These are phyloP conservation scores for Agonopterix heracliana DNA, from an alignment of 2,888 invertebrate species.

Conservation along the genomic window DNA sequence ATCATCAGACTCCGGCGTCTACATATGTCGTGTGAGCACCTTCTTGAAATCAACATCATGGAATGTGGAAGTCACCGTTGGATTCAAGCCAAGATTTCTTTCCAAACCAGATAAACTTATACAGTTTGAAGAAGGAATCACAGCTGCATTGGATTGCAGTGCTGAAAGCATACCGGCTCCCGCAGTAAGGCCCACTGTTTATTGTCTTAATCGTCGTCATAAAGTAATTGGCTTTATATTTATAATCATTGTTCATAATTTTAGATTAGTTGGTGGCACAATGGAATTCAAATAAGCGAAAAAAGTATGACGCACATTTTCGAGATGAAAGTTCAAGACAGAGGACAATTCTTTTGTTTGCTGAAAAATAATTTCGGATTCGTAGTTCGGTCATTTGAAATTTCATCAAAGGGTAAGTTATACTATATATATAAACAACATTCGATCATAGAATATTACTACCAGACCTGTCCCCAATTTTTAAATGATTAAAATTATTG, in stretches of 20 bases:
- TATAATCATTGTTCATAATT: background rate
- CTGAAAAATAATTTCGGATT: conserved; percentile 37
- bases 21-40: conserved; percentile 41
- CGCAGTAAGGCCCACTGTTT: conserved; percentile 21
- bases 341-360: conserved; percentile 39
- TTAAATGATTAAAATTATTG: background rate
- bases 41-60: conserved; percentile 20
- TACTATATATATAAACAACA: background rate
- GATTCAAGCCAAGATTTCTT: conserved; percentile 33
- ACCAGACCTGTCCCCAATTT: background rate
- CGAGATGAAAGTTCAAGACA: conserved; percentile 21
- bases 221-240: no score
- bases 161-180: conserved; percentile 32
- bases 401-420: conserved; percentile 28
- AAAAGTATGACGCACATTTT: conserved; percentile 19
- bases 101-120: conserved; percentile 22
- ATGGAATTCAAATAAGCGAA: conserved; percentile 21
- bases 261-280: conserved; percentile 37
- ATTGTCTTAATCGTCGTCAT: no score
- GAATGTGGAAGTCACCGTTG: conserved; percentile 28
- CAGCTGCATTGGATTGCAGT: conserved; percentile 28
- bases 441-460: no score
- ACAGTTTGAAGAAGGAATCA: conserved; percentile 18
- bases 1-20: conserved; percentile 31
- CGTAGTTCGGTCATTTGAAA: conserved; percentile 29